Evolutionary conservation across 2,113 vertebrate species (phyloP).

Genomic region (Pithys albifrons): DNA sequence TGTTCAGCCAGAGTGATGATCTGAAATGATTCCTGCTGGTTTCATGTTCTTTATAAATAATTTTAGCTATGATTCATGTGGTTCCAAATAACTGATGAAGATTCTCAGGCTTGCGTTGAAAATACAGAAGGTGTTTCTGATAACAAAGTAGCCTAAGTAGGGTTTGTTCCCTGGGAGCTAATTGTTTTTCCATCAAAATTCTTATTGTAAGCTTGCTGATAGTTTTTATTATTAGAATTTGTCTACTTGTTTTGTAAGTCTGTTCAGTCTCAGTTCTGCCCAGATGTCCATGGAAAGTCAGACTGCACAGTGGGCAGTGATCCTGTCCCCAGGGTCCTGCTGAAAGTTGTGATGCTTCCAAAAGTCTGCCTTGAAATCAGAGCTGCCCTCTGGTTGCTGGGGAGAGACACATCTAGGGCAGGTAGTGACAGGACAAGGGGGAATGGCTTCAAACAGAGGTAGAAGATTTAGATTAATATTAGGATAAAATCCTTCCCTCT

Average conservation of each 20-base stretch:
- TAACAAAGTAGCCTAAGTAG: background rate
- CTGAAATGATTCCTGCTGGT: background rate
- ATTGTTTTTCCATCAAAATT: background rate
- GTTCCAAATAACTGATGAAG: background rate
- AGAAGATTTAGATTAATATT: background rate
- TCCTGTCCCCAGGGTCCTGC: background rate
- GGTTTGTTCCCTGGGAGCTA: background rate
- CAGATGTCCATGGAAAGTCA: background rate
- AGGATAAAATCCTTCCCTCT: background rate
- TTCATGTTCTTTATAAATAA: background rate
- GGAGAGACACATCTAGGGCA: background rate
- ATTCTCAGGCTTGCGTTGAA: background rate
- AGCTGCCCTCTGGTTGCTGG: background rate
- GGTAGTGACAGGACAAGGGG: background rate
- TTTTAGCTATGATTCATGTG: background rate
- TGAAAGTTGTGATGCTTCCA: background rate
- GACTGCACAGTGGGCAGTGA: accelerated
- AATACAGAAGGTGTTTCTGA: background rate
- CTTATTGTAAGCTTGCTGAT: background rate
- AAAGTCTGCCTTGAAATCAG: background rate
- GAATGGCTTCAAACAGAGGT: background rate
- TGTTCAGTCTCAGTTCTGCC: background rate
- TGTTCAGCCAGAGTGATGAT: background rate
- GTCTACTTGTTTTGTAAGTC: background rate
- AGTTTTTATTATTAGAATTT: background rate